These are phyloP conservation scores for Xenopus petersii DNA, from an alignment of 2,797 vertebrate genomes.

Conservation along the genomic window DNA sequence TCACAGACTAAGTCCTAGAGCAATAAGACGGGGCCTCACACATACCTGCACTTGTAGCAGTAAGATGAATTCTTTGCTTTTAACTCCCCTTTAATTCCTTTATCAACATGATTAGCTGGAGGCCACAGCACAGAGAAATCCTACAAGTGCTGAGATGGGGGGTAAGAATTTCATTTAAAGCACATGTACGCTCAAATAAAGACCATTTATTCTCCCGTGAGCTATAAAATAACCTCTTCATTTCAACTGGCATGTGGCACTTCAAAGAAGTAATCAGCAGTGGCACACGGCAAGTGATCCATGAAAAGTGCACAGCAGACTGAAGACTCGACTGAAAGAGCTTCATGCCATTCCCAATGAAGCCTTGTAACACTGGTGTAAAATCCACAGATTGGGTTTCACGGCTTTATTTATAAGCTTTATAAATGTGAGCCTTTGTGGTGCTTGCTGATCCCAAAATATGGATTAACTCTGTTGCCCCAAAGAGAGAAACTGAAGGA, in stretches of 20 bases:
- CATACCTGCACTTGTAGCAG: not conserved
- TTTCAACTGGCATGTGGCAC: conserved; percentile 60
- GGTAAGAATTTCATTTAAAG: conserved; percentile 41
- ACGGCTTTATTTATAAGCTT: not conserved
- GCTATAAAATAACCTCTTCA: conserved; percentile 49
- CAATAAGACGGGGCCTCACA: not conserved
- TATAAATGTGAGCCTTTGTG: not conserved
- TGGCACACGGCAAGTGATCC: conserved; percentile 60
- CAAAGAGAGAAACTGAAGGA: too few species aligned
- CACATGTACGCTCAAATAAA: conserved; percentile 52
- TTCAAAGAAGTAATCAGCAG: conserved; percentile 56
- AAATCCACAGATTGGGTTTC: not conserved
- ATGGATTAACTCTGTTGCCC: not conserved
- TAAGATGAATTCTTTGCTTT: conserved; percentile 20
- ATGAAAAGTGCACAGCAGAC: conserved; percentile 56
- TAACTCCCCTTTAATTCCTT: conserved; percentile 29
- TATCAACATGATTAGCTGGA: conserved; percentile 40
- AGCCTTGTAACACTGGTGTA: not conserved
- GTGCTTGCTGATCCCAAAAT: not conserved
- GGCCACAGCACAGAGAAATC: conserved; percentile 43
- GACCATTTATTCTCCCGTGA: conserved; percentile 51
- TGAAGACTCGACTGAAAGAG: conserved; percentile 56
- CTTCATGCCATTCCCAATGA: conserved; percentile 15
- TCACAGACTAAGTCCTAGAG: not conserved
- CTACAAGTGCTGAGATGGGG: conserved; percentile 29